Conservation (phyloP, 1,140 invertebrate genomes). For the Temnothorax nylanderi region DNA sequence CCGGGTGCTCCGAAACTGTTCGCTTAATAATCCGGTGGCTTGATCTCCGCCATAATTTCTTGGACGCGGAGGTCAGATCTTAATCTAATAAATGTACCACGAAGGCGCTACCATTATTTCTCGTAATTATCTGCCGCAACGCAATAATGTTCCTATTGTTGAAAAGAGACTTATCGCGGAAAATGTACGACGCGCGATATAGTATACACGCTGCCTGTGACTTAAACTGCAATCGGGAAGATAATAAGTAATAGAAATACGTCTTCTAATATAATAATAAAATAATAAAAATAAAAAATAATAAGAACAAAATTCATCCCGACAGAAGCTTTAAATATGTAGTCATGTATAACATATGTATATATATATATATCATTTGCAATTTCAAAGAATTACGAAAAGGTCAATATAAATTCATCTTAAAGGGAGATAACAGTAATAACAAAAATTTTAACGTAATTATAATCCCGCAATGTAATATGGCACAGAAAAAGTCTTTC, state of each 20-base stretch:
- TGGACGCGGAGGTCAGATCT: slow-evolving; percentile 62
- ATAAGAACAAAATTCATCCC: neutral
- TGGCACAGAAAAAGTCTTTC: neutral
- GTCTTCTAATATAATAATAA: neutral
- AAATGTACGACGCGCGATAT: slow-evolving; percentile 20
- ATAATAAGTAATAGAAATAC: neutral
- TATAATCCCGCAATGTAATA: neutral
- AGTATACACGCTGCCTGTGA: slow-evolving; percentile 20
- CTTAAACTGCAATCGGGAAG: slow-evolving; percentile 14
- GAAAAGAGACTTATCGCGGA: slow-evolving; percentile 48
- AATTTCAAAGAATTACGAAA: neutral
- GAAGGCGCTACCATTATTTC: slow-evolving; percentile 57
- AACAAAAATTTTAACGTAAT: neutral
- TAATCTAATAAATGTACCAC: slow-evolving; percentile 71
- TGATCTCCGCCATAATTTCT: slow-evolving; percentile 67
- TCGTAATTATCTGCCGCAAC: slow-evolving; percentile 66
- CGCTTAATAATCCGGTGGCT: slow-evolving; percentile 64
- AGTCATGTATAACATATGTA: neutral
- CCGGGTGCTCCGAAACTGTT: slow-evolving; percentile 43
- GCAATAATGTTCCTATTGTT: slow-evolving; percentile 59
- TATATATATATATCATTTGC: no score
- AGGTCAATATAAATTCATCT: neutral
- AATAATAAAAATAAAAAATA: neutral
- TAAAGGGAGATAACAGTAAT: neutral
- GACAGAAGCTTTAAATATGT: neutral